Evolutionary conservation across 2,113 vertebrate species (phyloP), one percentile per base, ranked within the genome.

Genomic region (Okapia johnstoni): DNA sequence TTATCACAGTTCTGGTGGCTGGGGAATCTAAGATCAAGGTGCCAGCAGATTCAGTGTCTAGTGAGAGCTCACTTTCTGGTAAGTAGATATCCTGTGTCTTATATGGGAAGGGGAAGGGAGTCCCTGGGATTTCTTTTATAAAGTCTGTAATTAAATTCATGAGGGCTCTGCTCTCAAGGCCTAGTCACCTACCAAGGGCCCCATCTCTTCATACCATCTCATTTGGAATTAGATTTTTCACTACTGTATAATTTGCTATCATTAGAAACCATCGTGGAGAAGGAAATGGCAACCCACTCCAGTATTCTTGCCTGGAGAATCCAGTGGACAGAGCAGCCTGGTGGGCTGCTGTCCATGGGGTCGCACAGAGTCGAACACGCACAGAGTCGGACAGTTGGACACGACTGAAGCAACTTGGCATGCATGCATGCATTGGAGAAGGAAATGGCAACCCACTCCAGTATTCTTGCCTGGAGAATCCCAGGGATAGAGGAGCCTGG

Each of bases 291-390:
- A 70, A 36, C n/a, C 19, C 1, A 66, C 2, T 66, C 8, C 54
- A 55, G 54, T 55, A 55, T 55, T 21, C 2, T 55, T 55, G 54
- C 17, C 63, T 66, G 63, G 63, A 66, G n/a, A 66, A 36, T 36
- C n/a, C 63, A 66, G 17, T 40, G 63, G n/a, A 21, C 4, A 21
- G 63, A 66, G 17, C 17, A 36, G 9, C 17, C 63, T 21, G 9
- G 17, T 11, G 2, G 63, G 17, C 63, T 36, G 4, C 61, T 1
- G 0, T 63, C 15, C 15, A 15, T 61, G 28, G 60, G 15, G 61
- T 63, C 0, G 1, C 30, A 8, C 30, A 63, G 15, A 63, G 30
- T 33, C 7, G 0, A 15, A 17, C 30, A 63, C 1, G 15, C 40
- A 40, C 40, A 40, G 40, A 40, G 40, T 40, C 40, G 40, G 40